Conservation (phyloP, 1,140 invertebrate genomes). For the Micrasema longulum region DNA sequence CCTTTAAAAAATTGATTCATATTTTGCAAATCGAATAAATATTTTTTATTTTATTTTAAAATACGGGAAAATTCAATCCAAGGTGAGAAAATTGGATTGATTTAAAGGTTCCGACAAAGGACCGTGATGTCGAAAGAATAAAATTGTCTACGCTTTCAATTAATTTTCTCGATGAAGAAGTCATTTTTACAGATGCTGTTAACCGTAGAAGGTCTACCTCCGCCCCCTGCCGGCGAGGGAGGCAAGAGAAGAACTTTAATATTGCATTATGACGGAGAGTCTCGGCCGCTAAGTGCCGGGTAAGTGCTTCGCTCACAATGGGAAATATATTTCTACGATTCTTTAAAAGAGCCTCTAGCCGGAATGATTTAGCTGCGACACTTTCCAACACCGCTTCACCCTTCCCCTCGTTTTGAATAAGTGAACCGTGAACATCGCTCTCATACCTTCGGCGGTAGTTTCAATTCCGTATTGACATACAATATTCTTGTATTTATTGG, state of each 20-base stretch:
- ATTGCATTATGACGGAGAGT: slow-evolving; percentile 51
- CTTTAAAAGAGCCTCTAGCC: slow-evolving; percentile 51
- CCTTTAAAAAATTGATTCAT: too few relatives aligned
- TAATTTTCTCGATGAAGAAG: slow-evolving; percentile 40
- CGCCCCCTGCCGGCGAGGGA: background rate
- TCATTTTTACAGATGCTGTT: slow-evolving; percentile 5
- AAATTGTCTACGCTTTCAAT: slow-evolving; percentile 39
- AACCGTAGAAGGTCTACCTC: background rate
- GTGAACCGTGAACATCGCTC: slow-evolving; percentile 16
- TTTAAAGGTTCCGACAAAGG: too few relatives aligned
- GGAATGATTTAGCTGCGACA: slow-evolving; percentile 52
- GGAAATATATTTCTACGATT: slow-evolving; percentile 53
- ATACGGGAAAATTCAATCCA: too few relatives aligned
- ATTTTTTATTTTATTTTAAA: too few relatives aligned
- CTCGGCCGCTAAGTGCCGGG: slow-evolving; percentile 49
- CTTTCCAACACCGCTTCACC: slow-evolving; percentile 21
- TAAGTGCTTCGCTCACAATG: slow-evolving; percentile 55
- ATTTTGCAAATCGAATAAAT: too few relatives aligned
- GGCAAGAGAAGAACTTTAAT: slow-evolving; percentile 32
- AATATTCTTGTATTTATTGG: too few relatives aligned
- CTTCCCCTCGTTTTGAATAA: slow-evolving; percentile 33
- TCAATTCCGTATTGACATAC: too few relatives aligned
- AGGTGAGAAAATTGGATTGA: too few relatives aligned
- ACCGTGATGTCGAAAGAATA: too few relatives aligned
- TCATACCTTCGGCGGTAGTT: too few relatives aligned